A percentile compares a stretch with the other conserved stretches of the same genome.
phyloP scores from a whole-genome alignment of 2,113 vertebrate genomes.

The Orycteropus afer region DNA sequence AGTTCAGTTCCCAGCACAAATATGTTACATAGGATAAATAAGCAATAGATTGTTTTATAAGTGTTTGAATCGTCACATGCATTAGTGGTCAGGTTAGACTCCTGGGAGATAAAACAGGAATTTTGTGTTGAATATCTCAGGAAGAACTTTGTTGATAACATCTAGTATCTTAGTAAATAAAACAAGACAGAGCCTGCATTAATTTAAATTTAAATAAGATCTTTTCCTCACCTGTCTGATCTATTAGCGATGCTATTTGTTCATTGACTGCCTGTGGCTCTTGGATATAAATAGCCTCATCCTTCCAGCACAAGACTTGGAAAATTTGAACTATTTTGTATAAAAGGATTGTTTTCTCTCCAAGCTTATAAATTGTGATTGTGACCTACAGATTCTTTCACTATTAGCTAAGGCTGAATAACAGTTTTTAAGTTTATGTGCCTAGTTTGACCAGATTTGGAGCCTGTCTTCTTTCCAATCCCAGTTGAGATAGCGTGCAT shows the following conservation, averaged over 20 bases:
- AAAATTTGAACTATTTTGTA: background rate
- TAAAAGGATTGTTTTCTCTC: background rate
- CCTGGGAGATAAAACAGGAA: conserved; percentile 19
- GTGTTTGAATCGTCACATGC: background rate
- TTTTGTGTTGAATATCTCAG: background rate
- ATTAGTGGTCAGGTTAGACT: background rate
- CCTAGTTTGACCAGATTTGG: background rate
- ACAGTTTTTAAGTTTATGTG: background rate
- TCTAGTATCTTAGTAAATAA: background rate
- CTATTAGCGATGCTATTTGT: background rate
- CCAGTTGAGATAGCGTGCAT: background rate
- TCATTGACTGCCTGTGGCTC: background rate
- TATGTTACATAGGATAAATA: background rate
- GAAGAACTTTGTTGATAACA: conserved; percentile 7
- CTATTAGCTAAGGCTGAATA: background rate
- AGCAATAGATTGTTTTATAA: background rate
- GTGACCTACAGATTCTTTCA: background rate
- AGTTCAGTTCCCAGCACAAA: background rate
- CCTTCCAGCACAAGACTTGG: background rate
- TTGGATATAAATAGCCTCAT: background rate
- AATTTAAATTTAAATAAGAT: conserved; percentile 50
- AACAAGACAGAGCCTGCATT: background rate
- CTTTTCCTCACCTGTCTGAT: background rate
- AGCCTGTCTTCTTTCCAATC: background rate
- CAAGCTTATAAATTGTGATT: background rate